Evolutionary conservation across 2,888 invertebrate genomes (phyloP).

Genomic region (Agrochola lota): DNA sequence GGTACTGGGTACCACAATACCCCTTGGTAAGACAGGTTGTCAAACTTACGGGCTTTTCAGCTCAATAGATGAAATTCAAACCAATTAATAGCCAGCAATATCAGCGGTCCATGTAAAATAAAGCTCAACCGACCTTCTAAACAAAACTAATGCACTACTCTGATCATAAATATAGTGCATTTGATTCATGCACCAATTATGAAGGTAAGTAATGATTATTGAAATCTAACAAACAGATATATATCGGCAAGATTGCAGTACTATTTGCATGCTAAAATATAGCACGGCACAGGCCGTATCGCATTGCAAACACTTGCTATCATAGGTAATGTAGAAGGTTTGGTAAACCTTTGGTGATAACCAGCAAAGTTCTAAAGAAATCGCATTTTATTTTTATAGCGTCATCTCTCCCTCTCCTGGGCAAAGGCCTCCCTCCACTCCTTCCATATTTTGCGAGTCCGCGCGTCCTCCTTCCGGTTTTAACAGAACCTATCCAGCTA

Average conservation of each 20-base stretch:
- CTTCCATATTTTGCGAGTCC: neutral
- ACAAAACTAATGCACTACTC: conserved; percentile 3
- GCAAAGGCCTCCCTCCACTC: neutral
- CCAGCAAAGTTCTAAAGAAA: neutral
- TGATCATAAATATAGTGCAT: conserved; percentile 35
- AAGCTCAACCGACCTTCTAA: conserved; percentile 18
- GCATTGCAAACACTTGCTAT: conserved; percentile 48
- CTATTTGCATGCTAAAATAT: conserved; percentile 57
- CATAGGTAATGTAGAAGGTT: conserved; percentile 21
- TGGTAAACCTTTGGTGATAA: conserved; percentile 34
- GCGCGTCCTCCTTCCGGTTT: neutral
- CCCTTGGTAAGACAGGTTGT: no score
- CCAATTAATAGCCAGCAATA: conserved; percentile 5
- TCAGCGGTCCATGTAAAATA: neutral
- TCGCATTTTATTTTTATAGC: neutral
- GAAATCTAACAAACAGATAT: conserved; percentile 34
- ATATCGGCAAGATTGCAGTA: conserved; percentile 37
- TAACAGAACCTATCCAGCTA: neutral
- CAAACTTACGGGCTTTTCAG: neutral
- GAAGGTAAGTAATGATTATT: conserved; percentile 49
- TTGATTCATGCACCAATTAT: conserved; percentile 49
- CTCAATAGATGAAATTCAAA: neutral
- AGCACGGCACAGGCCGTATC: conserved; percentile 30
- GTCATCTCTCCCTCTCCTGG: neutral
- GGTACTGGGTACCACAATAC: no score